Evolutionary conservation across 2,797 vertebrate genomes (phyloP), one percentile per base, ranked within the genome.

Genomic region (Siniperca undulata): DNA sequence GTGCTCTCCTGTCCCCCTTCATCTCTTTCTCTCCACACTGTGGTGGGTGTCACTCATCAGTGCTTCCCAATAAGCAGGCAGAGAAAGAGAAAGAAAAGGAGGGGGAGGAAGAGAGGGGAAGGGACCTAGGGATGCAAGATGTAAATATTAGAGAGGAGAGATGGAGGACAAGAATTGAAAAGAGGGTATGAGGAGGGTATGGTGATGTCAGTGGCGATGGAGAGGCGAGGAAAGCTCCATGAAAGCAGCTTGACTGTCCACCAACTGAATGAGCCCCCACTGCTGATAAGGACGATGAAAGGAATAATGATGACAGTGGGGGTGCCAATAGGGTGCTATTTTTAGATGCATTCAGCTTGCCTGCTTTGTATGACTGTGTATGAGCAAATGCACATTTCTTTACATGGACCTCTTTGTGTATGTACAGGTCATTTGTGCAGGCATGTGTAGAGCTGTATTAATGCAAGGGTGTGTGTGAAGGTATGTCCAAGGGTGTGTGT

Each of bases 241-340:
- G 74, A 91, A 93, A 91, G 79, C 50, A 10, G 80, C 83, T 92
- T 88, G 87, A 92, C 79, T 87, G 88, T 91, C 93, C 87, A 90
- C 86, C 72, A 83, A 81, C 69, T 88, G 83, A 90, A 84, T 87
- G 85, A 94, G 86, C 86, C 75, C 84, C 78, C 81, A 71, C 69
- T 86, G 87, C 85, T 83, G 91, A 94, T 93, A 90, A 92, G 88
- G 86, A 91, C 24, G 85, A 92, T 89, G 90, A 91, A 88, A 92
- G 80, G 83, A 90, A 87, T 83, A 88, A 89, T 89, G 86, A 91
- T 86, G 83, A 85, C 74, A 82, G 80, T 86, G 83, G 82, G 89
- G 87, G 80, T 90, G 88, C 81, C 86, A 84, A 77, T 83, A 67
- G 80, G 34, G 40, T 7, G 80, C 85, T 94, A 94, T 95, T 93